These are phyloP conservation scores for Diabrotica undecimpunctata DNA, from an alignment of 1,140 invertebrate genomes.

Conservation along the genomic window DNA sequence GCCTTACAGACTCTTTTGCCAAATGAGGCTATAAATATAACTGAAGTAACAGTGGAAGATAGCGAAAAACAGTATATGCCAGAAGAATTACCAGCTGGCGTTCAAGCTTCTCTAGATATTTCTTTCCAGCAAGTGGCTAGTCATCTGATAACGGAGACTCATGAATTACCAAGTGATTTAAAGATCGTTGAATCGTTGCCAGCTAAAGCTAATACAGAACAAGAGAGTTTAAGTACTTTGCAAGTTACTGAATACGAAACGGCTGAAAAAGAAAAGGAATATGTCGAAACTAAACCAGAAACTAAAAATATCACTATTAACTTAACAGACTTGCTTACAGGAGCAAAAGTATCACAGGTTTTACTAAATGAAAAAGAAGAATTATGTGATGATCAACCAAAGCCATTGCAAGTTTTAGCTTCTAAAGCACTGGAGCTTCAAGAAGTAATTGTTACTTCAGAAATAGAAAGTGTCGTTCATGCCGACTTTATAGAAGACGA, in stretches of 20 bases:
- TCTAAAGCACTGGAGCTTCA: conserved; percentile 49
- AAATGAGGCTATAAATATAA: conserved; percentile 53
- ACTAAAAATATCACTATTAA: conserved; percentile 51
- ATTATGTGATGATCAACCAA: conserved; percentile 44
- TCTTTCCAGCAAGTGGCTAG: conserved; percentile 51
- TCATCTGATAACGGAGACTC: conserved; percentile 51
- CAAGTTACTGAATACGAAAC: conserved; percentile 52
- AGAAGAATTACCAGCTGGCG: conserved; percentile 35
- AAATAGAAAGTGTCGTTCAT: conserved; percentile 51
- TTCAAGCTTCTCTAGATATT: conserved; percentile 50
- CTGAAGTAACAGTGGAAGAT: conserved; percentile 51
- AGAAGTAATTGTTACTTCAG: conserved; percentile 51
- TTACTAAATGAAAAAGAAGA: conserved; percentile 55
- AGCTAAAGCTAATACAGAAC: conserved; percentile 49
- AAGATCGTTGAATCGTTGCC: conserved; percentile 39
- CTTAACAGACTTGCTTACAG: conserved; percentile 49
- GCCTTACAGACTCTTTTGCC: conserved; percentile 51
- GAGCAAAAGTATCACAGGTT: conserved; percentile 53
- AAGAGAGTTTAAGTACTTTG: conserved; percentile 52
- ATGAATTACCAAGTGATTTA: conserved; percentile 51
- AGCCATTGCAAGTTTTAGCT: conserved; percentile 47
- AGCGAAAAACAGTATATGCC: conserved; percentile 48
- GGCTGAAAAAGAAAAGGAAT: conserved; percentile 56
- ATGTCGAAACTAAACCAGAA: conserved; percentile 49
- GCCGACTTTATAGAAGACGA: conserved; percentile 47